A percentile compares a stretch with the other conserved stretches of the same genome.
phyloP scores from a whole-genome alignment of 2,797 vertebrate genomes.

The Sciaenops ocellatus region DNA sequence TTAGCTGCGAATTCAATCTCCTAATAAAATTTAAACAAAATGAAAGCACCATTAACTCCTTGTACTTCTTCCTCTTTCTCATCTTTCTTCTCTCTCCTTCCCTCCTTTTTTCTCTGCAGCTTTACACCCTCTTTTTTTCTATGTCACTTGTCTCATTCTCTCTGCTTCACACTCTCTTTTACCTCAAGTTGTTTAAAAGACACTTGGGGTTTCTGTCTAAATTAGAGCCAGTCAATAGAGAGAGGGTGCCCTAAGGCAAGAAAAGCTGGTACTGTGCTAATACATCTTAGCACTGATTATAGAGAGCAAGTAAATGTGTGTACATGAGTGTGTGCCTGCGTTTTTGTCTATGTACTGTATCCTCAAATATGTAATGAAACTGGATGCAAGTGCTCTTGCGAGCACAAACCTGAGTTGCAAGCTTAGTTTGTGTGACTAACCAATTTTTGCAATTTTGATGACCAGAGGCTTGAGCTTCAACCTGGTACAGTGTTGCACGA shows the following conservation, averaged over 20 bases:
- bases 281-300: slow-evolving; percentile 58
- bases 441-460: slow-evolving; percentile 12
- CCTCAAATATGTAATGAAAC: slow-evolving; percentile 6
- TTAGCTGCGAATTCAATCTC: slow-evolving; percentile 39
- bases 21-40: slow-evolving; percentile 46
- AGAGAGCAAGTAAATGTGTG: slow-evolving; percentile 40
- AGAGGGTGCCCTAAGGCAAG: slow-evolving; percentile 49
- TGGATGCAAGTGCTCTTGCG: background rate
- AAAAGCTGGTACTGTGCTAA: slow-evolving; percentile 51
- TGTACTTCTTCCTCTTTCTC: slow-evolving; percentile 6
- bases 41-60: slow-evolving; percentile 44
- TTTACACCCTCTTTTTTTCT: slow-evolving; percentile 10
- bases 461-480: slow-evolving; percentile 14
- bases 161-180: slow-evolving; percentile 46
- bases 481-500: background rate
- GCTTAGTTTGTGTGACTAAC: background rate
- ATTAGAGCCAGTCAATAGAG: slow-evolving; percentile 71
- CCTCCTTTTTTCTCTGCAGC: background rate
- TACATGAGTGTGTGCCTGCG: background rate
- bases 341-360: slow-evolving; percentile 7
- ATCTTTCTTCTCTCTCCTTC: background rate
- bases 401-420: background rate
- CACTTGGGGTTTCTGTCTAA: slow-evolving; percentile 63
- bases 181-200: slow-evolving; percentile 66
- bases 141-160: slow-evolving; percentile 35